Evolutionary conservation across 2,797 vertebrate species (phyloP), one percentile per base, ranked within the genome.

Genomic region (Sylvilagus floridanus): DNA sequence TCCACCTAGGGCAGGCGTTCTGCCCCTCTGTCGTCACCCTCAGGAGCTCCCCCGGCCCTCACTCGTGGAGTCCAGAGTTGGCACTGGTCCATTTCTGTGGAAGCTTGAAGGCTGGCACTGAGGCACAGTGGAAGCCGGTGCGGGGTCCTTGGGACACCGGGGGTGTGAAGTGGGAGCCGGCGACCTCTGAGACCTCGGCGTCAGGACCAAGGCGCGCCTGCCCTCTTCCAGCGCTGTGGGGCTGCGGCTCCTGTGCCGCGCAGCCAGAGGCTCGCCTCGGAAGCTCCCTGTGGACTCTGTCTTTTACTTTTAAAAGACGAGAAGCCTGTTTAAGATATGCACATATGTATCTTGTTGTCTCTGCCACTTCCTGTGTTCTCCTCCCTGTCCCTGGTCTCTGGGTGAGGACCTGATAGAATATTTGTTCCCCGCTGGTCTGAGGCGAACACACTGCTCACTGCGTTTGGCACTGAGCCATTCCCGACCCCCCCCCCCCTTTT

Each of bases 301-400:
- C 52, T 1, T 91, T 92, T 81, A 37, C 77, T 91, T 84, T 90
- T 63, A 50, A 84, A 84, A 90, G 82, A 88, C 42, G 14, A 93
- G 76, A 84, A 78, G 52, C 28, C 37, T 26, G 16, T 65, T 73
- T 7, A 5, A 57, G 21, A 68, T 14, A 35, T 4, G 26, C 50
- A 26, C 42, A 35, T 24, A 72, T 47, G 19, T 57, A 21, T 57
- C 52, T 60, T 72, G 75, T 68, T 35, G 30, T 77, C 75, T 90
- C 65, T 83, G 26, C 65, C 26, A 9, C 19, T 81, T 76, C 32
- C 63, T 72, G 16, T 32, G 69, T 30, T 4, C n/a, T 60, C 47
- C 19, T 62, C 22, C 42, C 52, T 73, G 78, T 28, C 62, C 22
- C 35, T 21, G 30, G 12, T 26, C 69, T 82, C 37, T 66, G 14